Base-by-base conservation (phyloP, 2,113 vertebrate genomes). In the Nerophis ophidion region DNA sequence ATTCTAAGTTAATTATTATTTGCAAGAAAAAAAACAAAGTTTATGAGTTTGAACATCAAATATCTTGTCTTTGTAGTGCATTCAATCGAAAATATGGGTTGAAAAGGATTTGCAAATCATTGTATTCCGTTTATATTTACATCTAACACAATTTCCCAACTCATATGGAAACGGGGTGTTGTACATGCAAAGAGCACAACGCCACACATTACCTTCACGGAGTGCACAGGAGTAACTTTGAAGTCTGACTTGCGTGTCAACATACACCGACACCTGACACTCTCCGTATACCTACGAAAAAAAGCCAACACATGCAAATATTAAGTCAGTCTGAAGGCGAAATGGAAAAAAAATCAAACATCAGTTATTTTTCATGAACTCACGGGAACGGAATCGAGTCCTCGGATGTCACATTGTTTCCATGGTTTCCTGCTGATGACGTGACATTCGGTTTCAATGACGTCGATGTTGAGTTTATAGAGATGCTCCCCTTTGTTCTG, bases 391-490 rank as follows among this genome's bases (percentile, higher is more conserved):
- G 26, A 13, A 36, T 5, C 26, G 6, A 79, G 49, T 10, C 0
- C 0, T 61, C 70, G 70, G 38, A 79, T 53, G 61, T 69, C 50
- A 60, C 84, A 86, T 12, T 83, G 66, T 77, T 80, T 84, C 81
- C 81, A 86, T 6, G 63, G 68, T 76, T 80, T 84, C 62, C 72
- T 72, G 72, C 84, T 84, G 26, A 1, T 58, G 54, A 80, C 51
- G 60, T 83, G 79, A 35, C 81, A 86, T 61, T 57, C 57, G 40
- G 84, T 86, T 55, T 86, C 81, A 61, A 81, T 60, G 48, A 84
- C 79, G 58, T 86, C 82, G 10, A 84, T 61, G 19, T 63, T 72
- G 46, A 84, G 44, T 11, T 72, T 74, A 52, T 80, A 84, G 34
- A 77, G 44, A 9, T 44, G 63, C 0, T 60, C 63, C 8, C 45